Percentiles rank a stretch among this genome's conserved stretches.
These are phyloP conservation scores for Adelosebastes latens DNA, from an alignment of 2,797 vertebrate genomes.

Conservation along the genomic window DNA sequence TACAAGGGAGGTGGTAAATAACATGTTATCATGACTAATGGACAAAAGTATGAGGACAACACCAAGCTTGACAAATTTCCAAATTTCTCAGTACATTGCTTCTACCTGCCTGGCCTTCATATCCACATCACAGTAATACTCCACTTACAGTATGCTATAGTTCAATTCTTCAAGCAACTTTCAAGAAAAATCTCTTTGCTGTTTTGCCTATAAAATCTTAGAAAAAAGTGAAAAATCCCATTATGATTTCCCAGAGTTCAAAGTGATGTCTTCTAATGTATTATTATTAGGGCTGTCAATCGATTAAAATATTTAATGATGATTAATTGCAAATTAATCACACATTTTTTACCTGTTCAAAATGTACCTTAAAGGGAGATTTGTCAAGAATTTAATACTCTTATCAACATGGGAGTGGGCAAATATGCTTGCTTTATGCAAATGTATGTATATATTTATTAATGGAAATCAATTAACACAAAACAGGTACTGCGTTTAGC, in stretches of 20 bases:
- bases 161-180: too few species aligned
- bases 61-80: background rate
- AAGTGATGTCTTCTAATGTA: background rate
- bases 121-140: background rate
- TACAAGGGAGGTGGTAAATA: background rate
- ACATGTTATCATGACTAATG: background rate
- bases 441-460: too few species aligned
- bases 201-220: background rate
- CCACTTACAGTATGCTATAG: background rate
- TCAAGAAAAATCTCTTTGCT: background rate
- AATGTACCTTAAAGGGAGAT: too few species aligned
- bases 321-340: accelerated
- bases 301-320: accelerated
- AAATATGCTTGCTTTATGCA: too few species aligned
- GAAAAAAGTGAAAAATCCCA: background rate
- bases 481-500: too few species aligned
- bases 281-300: too few species aligned
- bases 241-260: background rate
- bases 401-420: too few species aligned
- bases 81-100: background rate
- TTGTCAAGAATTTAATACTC: too few species aligned
- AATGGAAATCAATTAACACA: too few species aligned
- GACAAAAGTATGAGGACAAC: background rate
- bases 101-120: background rate
- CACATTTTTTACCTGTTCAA: too few species aligned